Conservation (phyloP, 2,888 invertebrate species). For the Plusia festucae region DNA sequence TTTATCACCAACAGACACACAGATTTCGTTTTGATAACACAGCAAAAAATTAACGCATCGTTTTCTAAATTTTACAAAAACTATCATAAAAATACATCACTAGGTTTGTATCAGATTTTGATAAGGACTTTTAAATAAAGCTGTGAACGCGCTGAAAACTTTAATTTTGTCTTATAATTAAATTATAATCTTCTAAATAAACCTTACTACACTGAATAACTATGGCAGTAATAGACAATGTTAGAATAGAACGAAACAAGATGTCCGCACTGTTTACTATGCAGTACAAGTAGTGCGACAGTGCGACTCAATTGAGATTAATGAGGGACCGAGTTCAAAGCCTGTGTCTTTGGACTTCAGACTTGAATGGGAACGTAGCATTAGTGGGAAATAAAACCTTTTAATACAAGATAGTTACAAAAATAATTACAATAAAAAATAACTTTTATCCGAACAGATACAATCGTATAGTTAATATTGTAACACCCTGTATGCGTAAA, state of each 20-base stretch:
- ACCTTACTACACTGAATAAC: not conserved
- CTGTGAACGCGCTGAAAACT: no score
- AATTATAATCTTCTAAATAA: not conserved
- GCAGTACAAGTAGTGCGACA: slow-evolving; percentile 26
- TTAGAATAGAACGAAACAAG: slow-evolving; percentile 29
- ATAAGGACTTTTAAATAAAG: not conserved
- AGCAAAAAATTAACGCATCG: no score
- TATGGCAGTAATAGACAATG: slow-evolving; percentile 1
- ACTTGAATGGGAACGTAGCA: slow-evolving; percentile 14
- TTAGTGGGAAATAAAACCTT: slow-evolving; percentile 24
- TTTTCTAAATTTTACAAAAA: not conserved
- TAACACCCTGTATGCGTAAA: no score
- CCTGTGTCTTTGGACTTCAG: slow-evolving; percentile 18
- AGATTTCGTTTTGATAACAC: no score
- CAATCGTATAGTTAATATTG: no score
- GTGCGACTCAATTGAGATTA: slow-evolving; percentile 43
- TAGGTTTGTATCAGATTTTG: not conserved
- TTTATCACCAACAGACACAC: no score
- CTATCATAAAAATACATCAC: no score
- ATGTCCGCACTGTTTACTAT: slow-evolving; percentile 37
- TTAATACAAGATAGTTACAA: no score
- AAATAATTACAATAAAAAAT: no score
- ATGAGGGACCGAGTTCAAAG: slow-evolving; percentile 14
- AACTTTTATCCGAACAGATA: no score
- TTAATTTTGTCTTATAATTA: no score